Percentiles rank a stretch among this genome's conserved stretches.
Conservation (phyloP, 1,140 invertebrate species). For the Kradibia gibbosae region DNA sequence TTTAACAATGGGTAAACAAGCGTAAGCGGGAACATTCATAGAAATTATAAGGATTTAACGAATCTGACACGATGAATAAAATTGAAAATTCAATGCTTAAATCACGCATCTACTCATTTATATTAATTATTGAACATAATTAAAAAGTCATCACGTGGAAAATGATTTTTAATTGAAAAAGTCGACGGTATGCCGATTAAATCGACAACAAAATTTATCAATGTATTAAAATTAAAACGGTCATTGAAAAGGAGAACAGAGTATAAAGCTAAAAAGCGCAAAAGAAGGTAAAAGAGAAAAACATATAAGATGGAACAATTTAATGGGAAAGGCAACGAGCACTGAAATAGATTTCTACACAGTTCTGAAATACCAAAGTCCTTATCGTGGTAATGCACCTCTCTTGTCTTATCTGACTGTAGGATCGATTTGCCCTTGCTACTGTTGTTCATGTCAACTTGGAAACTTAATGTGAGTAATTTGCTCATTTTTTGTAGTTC, state of each 20-base stretch:
- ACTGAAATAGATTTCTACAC: constrained; percentile 26
- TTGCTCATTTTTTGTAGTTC: constrained; percentile 22
- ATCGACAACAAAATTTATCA: too few relatives aligned
- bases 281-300: neutral
- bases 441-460: constrained; percentile 42
- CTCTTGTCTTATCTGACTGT: constrained; percentile 38
- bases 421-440: constrained; percentile 40
- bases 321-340: constrained; percentile 13
- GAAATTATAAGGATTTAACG: too few relatives aligned
- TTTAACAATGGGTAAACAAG: too few relatives aligned
- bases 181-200: too few relatives aligned
- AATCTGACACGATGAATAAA: too few relatives aligned
- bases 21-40: too few relatives aligned
- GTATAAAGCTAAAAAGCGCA: neutral
- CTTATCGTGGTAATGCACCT: constrained; percentile 34
- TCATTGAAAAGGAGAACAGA: neutral
- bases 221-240: neutral
- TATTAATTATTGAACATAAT: too few relatives aligned
- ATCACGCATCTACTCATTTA: too few relatives aligned
- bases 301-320: neutral
- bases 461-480: constrained; percentile 40
- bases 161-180: too few relatives aligned
- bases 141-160: too few relatives aligned
- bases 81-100: too few relatives aligned
- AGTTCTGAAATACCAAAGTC: constrained; percentile 9